A percentile compares a stretch with the other conserved stretches of the same genome.
Conservation (phyloP, 2,888 invertebrate genomes). For the Rhagium mordax region DNA sequence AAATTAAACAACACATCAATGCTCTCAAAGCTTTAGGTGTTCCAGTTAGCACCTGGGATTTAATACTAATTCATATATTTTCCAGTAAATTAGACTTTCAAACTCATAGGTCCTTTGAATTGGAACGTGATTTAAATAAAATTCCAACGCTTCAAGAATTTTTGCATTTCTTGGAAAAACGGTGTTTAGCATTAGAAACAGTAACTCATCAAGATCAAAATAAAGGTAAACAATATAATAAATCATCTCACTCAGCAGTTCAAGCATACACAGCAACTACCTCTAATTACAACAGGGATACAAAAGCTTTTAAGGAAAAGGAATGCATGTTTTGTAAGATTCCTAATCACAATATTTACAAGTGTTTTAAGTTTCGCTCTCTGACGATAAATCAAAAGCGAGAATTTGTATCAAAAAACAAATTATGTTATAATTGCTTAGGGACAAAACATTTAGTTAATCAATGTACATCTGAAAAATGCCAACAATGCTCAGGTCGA, state of each 20-base stretch:
- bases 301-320: background rate
- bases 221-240: no score
- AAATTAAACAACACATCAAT: constrained; percentile 27
- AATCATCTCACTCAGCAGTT: no score
- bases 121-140: constrained; percentile 2
- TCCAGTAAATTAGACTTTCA: constrained; percentile 6
- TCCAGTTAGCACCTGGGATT: constrained; percentile 12
- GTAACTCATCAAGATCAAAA: no score
- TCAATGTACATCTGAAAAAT: constrained; percentile 17
- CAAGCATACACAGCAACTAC: background rate
- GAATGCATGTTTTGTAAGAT: constrained; percentile 1
- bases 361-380: background rate
- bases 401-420: background rate
- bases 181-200: no score
- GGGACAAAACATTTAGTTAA: constrained; percentile 12
- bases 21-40: constrained; percentile 21
- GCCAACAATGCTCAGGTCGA: constrained; percentile 2
- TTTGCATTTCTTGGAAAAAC: no score
- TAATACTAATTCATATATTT: background rate
- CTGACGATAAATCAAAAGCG: background rate
- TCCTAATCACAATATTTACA: constrained; percentile 14
- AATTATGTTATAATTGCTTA: background rate
- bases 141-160: constrained; percentile 6
- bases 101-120: constrained; percentile 67
- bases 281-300: background rate